A percentile compares a stretch with the other conserved stretches of the same genome.
These are phyloP conservation scores for Telmatherina bonti DNA, from an alignment of 2,797 vertebrate species.

Conservation along the genomic window DNA sequence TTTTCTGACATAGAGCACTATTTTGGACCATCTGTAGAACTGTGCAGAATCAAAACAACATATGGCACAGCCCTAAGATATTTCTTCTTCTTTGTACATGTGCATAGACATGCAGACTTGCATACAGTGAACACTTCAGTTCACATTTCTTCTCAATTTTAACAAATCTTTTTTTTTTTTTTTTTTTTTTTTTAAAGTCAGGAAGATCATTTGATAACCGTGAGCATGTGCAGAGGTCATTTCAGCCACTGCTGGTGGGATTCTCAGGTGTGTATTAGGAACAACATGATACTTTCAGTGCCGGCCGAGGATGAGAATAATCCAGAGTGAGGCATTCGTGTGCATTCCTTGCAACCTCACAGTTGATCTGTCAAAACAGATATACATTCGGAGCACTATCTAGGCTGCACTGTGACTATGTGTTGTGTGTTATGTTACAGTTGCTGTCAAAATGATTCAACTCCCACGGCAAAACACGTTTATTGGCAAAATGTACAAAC, in stretches of 20 bases:
- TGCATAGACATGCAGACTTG: constrained; percentile 44
- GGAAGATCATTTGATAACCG: constrained; percentile 16
- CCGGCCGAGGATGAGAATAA: constrained; percentile 68
- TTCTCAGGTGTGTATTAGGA: constrained; percentile 46
- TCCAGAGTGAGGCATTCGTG: constrained; percentile 59
- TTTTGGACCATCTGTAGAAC: constrained; percentile 81
- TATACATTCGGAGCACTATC: constrained; percentile 31
- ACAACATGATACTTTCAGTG: constrained; percentile 61
- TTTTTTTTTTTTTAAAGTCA: constrained; percentile 8
- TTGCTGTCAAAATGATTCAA: too few relatives aligned
- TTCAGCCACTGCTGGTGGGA: constrained; percentile 54
- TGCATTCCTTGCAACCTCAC: constrained; percentile 51
- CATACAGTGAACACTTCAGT: constrained; percentile 32
- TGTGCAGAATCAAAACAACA: constrained; percentile 77
- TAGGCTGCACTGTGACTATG: constrained; percentile 22
- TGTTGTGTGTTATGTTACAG: constrained; percentile 11
- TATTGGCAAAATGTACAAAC: too few relatives aligned
- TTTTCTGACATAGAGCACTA: constrained; percentile 79
- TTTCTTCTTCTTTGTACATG: constrained; percentile 67
- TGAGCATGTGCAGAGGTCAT: constrained; percentile 50
- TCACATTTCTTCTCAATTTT: constrained; percentile 32
- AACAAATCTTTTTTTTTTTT: constrained; percentile 19
- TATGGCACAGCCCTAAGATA: constrained; percentile 75
- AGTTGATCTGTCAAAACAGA: constrained; percentile 61
- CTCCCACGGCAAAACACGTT: too few relatives aligned